Evolutionary conservation across 2,113 vertebrate species (phyloP), one percentile per base, ranked within the genome.

Genomic region (Rhegmatorhina hoffmannsi): DNA sequence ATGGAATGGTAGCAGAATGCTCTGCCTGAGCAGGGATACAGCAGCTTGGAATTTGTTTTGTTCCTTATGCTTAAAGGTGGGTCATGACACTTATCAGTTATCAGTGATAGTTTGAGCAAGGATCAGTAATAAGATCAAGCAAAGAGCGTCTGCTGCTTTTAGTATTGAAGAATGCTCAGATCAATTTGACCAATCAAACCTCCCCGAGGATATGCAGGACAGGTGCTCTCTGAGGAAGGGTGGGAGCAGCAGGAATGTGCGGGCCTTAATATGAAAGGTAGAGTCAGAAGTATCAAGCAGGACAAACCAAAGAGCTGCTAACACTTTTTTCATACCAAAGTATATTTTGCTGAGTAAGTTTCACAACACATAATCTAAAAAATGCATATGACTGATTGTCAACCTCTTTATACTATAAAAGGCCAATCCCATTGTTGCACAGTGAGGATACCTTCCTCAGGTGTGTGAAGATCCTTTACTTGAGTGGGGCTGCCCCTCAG

Each of bases 81-180:
- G 9, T 40, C 0, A 0, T 31, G 25, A 34, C 13, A 26, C 34
- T 26, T 44, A 21, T 58, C 10, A 44, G 9, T 58, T 58, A 28
- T 13, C 26, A 18, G 33, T 19, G 36, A 33, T 58, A 68, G 44
- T 18, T 50, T 59, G 44, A 58, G 7, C 34, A 58, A 33, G 11
- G 25, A 36, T 43, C 25, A 33, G 5, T 43, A 50, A 31, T 33
- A 28, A 44, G 31, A 33, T 3, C 3, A 4, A 50, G 10, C 14
- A 50, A 58, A 50, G 17, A 58, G 33, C 17, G 12, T 18, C 26
- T 66, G 62, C 29, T 47, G n/a, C 7, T 75, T 75, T 68, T 26
- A 47, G 5, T 31, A n/a, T 23, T 25, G 20, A 34, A 68, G 19
- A 75, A 18, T 76, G 28, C 6, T 0, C 0, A 53, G 33, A 40